Evolutionary conservation across 1,140 invertebrate species (phyloP).

Genomic region (Whitmania pigra): DNA sequence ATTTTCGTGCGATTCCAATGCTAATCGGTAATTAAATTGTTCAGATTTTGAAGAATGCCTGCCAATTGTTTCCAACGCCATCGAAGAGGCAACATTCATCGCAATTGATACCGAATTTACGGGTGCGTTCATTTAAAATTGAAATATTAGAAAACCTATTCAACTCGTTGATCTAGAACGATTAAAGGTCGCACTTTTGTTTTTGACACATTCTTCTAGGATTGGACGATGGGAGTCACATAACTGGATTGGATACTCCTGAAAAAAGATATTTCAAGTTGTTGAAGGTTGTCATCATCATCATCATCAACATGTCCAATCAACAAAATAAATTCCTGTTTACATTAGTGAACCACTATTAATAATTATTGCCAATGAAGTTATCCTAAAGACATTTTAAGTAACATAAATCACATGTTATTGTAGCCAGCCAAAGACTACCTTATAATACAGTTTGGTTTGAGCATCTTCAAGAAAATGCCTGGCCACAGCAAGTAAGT

Average conservation of each 20-base stretch:
- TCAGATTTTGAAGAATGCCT: too few relatives aligned
- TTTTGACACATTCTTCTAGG: background rate
- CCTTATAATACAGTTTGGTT: conserved; percentile 10
- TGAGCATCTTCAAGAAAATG: conserved; percentile 6
- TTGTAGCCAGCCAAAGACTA: conserved; percentile 3
- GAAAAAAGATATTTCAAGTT: conserved; percentile 5
- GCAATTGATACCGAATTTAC: conserved; percentile 9
- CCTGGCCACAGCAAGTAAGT: background rate
- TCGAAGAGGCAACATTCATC: conserved; percentile 1
- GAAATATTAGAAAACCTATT: background rate
- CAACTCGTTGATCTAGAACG: background rate
- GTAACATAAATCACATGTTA: too few relatives aligned
- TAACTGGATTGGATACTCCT: conserved; percentile 3
- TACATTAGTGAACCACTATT: background rate
- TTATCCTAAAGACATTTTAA: too few relatives aligned
- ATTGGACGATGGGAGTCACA: conserved; percentile 8
- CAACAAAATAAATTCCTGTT: background rate
- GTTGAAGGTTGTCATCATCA: background rate
- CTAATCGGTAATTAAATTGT: too few relatives aligned
- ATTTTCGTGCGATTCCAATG: too few relatives aligned
- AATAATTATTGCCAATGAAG: background rate
- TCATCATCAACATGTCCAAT: background rate
- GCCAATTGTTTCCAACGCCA: background rate
- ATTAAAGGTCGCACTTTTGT: background rate
- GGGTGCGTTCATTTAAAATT: background rate